Evolutionary conservation across 2,797 vertebrate species (phyloP), one percentile per base, ranked within the genome.

Genomic region (Discoglossus pictus): DNA sequence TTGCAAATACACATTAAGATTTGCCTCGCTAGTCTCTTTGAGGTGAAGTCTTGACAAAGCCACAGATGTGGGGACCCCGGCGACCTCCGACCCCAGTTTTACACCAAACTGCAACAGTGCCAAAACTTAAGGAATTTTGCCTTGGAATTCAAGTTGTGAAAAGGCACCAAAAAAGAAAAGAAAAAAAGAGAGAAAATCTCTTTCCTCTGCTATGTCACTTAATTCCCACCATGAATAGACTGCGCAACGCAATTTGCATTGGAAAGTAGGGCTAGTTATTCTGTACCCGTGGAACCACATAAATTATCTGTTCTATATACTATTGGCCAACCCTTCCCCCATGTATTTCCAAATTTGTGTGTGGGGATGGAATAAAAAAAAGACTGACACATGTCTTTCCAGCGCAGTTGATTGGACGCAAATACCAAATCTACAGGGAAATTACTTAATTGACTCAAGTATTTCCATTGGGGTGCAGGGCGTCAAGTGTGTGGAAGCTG

Each of bases 21-120:
- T 87, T 82, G 92, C 91, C 85, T 89, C 92, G 92, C 91, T 94
- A 88, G 88, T 86, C 90, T 68, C 93, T 96, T 97, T 96, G 82
- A 89, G 84, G 86, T 88, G 87, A 89, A 83, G 50, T 66, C 78
- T 42, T 72, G 80, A 89, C 83, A 83, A 89, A 90, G 85, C 87
- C 87, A 89, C 93, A 93, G 89, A 95, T 93, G 92, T 93, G 90
- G 84, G 91, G 90, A 86, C 78, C 82, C 72, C 80, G 79, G 84
- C 85, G 90, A 92, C 92, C 93, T 87, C 87, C 90, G 90, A 88
- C 87, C 80, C 68, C 4, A 24, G 20, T 43, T 75, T 69, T 76
- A 68, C 79, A 77, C 72, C 76, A 80, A 86, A 75, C 64, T 65
- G 79, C 56, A 65, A 44, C 58, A 46, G 42, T 76, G 78, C 80